Percentiles rank a stretch among this genome's conserved stretches.
phyloP scores from a whole-genome alignment of 2,888 invertebrate genomes.

The Eupelmus urozonus region DNA sequence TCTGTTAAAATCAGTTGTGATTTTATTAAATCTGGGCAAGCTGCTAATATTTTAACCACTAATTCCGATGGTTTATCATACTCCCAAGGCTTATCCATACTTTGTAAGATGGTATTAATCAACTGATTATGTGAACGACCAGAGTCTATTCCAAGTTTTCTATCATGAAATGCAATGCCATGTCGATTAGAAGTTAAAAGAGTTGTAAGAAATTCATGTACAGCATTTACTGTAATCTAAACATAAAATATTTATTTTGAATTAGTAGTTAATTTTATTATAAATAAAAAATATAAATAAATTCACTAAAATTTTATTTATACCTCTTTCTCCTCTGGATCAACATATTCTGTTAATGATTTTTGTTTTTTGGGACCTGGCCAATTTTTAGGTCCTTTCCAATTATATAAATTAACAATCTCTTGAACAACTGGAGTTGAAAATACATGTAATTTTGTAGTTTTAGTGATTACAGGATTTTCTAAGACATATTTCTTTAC shows the following conservation, averaged over 20 bases:
- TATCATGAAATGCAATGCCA: constrained; percentile 88
- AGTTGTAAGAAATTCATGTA: constrained; percentile 85
- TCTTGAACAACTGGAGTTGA: constrained; percentile 83
- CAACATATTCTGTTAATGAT: constrained; percentile 65
- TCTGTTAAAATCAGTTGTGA: constrained; percentile 81
- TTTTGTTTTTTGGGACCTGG: constrained; percentile 73
- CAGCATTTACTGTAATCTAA: constrained; percentile 79
- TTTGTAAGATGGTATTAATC: constrained; percentile 82
- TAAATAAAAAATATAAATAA: constrained; percentile 21
- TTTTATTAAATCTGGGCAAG: constrained; percentile 86
- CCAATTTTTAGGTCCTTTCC: constrained; percentile 84
- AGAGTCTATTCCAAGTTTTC: constrained; percentile 80
- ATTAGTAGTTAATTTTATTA: neutral
- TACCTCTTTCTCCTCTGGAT: constrained; percentile 77
- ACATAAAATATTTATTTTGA: constrained; percentile 26
- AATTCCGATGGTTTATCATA: constrained; percentile 82
- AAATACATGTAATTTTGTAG: constrained; percentile 85
- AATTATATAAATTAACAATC: constrained; percentile 85
- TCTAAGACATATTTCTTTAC: constrained; percentile 84
- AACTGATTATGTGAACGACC: constrained; percentile 81
- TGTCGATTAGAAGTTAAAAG: constrained; percentile 87
- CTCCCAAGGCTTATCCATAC: constrained; percentile 84
- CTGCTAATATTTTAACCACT: constrained; percentile 81
- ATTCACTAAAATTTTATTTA: no score
- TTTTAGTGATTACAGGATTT: constrained; percentile 83